Base-by-base conservation (phyloP, 2,113 vertebrate species). In the mouse (Mus musculus) region DNA sequence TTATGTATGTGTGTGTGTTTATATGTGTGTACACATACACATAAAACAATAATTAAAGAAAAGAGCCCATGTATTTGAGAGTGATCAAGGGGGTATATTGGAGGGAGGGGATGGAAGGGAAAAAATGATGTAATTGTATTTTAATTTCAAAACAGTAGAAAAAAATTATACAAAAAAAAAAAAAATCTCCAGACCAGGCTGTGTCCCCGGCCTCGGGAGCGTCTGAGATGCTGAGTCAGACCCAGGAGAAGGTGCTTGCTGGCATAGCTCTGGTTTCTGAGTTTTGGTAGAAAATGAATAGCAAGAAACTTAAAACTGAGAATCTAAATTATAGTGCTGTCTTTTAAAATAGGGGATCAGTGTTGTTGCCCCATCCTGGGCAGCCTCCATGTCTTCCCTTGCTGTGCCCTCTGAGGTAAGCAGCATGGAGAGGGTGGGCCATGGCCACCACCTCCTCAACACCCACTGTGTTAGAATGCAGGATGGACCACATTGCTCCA, bases 381-480 rank as follows among this genome's bases (percentile, higher is more conserved):
- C 26, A 36, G 78, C n/a, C 17, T 54, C 24, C 1, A 0, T 2
- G 0, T 49, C 61, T 16, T 5, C 26, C 20, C 22, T 20, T 24
- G 59, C 56, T 13, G 49, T 59, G 77, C 81, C 76, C 96, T 80
- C 42, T 12, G 7, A 80, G 54, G 17, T 42, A 72, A 76, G 54
- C 4, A 0, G 16, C 69, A 39, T 2, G 28, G 69, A 69, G 24
- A 12, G 59, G 12, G 33, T 54, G 30, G 16, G 39, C 6, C 63
- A 78, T 72, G 42, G 63, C 56, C 8, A 0, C 90, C 12, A 19
- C 36, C 24, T 16, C 88, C 76, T 39, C 16, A 36, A 28, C 16
- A 24, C 59, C 17, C 7, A 42, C 69, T n/a, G 52, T 20, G 33
- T 67, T 89, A 28, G 2, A 46, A 19, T 28, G 26, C 3, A 1